A percentile compares a stretch with the other conserved stretches of the same genome.
These are phyloP conservation scores for Apamea epomidion DNA, from an alignment of 2,888 invertebrate species.

Conservation along the genomic window DNA sequence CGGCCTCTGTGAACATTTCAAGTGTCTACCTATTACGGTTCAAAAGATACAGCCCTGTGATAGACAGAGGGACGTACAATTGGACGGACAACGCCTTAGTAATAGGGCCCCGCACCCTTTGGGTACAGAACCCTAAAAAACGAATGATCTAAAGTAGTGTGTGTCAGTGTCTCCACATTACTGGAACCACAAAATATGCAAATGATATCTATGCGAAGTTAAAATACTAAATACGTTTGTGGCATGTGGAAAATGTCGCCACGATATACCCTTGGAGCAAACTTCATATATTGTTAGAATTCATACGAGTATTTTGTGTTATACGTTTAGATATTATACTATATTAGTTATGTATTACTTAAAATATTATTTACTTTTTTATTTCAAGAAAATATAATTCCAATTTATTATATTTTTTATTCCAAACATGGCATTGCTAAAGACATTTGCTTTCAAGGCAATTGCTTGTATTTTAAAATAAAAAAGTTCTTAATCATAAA, in stretches of 20 bases:
- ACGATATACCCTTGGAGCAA: constrained; percentile 52
- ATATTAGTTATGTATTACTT: constrained; percentile 44
- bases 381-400: constrained; percentile 50
- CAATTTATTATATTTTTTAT: constrained; percentile 50
- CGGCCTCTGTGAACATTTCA: not conserved
- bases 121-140: not conserved
- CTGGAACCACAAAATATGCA: constrained; percentile 13
- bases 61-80: not conserved
- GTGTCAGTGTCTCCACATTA: constrained; percentile 17
- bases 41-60: not conserved
- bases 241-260: not conserved
- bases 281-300: constrained; percentile 33
- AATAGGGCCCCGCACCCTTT: not conserved
- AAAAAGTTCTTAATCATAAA: constrained; percentile 38
- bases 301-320: constrained; percentile 50
- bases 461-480: constrained; percentile 46
- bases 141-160: constrained; percentile 11
- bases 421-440: constrained; percentile 50
- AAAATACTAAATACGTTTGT: not conserved
- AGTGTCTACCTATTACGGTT: too few relatives aligned
- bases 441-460: constrained; percentile 44
- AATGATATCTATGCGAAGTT: not conserved
- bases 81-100: not conserved
- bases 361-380: constrained; percentile 43
- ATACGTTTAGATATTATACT: constrained; percentile 46